Base-by-base conservation (phyloP, 2,888 invertebrate genomes). In the Selenia dentaria region DNA sequence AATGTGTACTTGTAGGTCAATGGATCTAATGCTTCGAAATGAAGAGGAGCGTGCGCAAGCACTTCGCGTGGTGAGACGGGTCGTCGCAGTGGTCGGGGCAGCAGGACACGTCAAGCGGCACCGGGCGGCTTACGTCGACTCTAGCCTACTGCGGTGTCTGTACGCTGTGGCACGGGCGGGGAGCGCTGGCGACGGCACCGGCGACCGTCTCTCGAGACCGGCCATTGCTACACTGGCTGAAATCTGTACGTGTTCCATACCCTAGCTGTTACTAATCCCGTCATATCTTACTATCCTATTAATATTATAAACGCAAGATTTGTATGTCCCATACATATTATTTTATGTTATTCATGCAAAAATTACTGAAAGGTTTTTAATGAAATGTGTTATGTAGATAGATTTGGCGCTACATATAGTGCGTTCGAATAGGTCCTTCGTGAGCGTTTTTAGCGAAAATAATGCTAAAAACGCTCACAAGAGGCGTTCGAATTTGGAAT, bases 41-140 rank as follows among this genome's bases (percentile, higher is more conserved):
- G 98, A 99, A 78, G 94, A 97, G 61, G 99, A 98, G 80, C 93
- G 98, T 28, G 94, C 97, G 39, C 98, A 98, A 85, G 98, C 97
- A 0, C 91, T 98, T 63, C 95, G 98, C 66, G 93, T 99, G 49
- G 95, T 97, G 42, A 91, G 96, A 36, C 79, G 90, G 1, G 78
- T 84, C 22, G 77, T 85, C 3, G 87, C 85, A 0, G 81, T 88
- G 3, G 88, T 85, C 0, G 89, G 88, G 0, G 75, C 79, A 77
- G 93, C 60, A 70, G 96, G 68, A 88, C 93, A 95, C 53, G 94
- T 94, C 25, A 91, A 94, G 25, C 57, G 95, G 93, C 81, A 96
- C 93, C 48, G 93, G 87, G 77, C 92, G 90, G 67, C 90, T 92
- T 70, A 91, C 93, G 94, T 98, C 52, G 96, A 96, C 64, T 92